phyloP scores from a whole-genome alignment of 2,797 vertebrate genomes.

The Taeniopygia guttata region DNA sequence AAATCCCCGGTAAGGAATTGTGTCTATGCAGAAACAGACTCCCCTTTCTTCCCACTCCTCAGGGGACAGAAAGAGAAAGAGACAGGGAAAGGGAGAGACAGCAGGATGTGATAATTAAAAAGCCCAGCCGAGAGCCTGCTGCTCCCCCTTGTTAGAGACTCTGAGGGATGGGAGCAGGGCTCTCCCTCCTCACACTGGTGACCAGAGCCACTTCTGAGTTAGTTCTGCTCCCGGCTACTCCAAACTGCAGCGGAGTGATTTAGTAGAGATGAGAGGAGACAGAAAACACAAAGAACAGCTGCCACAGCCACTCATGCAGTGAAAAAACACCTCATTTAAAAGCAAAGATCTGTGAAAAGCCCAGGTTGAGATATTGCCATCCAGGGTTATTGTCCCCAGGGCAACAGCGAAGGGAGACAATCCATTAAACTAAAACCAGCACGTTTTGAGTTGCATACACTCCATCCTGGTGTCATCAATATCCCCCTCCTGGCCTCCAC shows the following conservation, averaged over 20 bases:
- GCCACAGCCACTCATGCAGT: slow-evolving; percentile 77
- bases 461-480: slow-evolving; percentile 8
- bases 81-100: neutral
- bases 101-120: neutral
- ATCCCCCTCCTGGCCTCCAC: neutral
- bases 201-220: slow-evolving; percentile 56
- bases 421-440: slow-evolving; percentile 78
- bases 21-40: neutral
- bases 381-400: slow-evolving; percentile 63
- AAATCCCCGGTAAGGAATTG: neutral
- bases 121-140: neutral
- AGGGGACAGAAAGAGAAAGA: slow-evolving; percentile 1
- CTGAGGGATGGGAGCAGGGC: slow-evolving; percentile 29
- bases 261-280: slow-evolving; percentile 73
- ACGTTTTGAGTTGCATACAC: slow-evolving; percentile 40
- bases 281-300: slow-evolving; percentile 72
- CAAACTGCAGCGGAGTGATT: slow-evolving; percentile 68
- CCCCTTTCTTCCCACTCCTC: slow-evolving; percentile 39
- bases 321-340: slow-evolving; percentile 74
- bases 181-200: slow-evolving; percentile 36
- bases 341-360: slow-evolving; percentile 74
- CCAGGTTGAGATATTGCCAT: slow-evolving; percentile 71
- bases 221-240: slow-evolving; percentile 63
- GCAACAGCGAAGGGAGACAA: slow-evolving; percentile 67
- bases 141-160: slow-evolving; percentile 23